Evolutionary conservation across 1,140 invertebrate species (phyloP).

Genomic region (Philotrypesis tridentata): DNA sequence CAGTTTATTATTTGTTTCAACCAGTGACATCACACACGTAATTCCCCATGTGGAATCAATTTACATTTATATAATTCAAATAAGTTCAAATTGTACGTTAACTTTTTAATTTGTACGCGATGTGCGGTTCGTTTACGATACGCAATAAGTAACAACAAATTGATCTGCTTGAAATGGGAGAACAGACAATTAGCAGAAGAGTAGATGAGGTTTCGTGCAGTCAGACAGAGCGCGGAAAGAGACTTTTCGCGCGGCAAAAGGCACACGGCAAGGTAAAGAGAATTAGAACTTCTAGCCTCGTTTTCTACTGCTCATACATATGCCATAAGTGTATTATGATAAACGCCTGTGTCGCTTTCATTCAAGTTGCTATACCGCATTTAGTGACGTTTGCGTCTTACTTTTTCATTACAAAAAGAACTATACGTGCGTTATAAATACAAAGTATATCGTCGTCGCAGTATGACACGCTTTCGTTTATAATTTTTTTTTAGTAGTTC

Average conservation of each 20-base stretch:
- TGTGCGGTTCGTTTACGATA: too few relatives aligned
- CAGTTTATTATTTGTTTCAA: too few relatives aligned
- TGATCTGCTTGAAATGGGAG: not conserved
- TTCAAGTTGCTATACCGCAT: not conserved
- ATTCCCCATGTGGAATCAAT: too few relatives aligned
- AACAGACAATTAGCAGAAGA: not conserved
- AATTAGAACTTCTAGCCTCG: conserved; percentile 17
- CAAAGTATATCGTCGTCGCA: not conserved
- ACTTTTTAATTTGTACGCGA: too few relatives aligned
- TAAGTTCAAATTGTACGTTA: too few relatives aligned
- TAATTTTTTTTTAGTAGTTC: not conserved
- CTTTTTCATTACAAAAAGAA: not conserved
- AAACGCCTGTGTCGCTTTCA: not conserved
- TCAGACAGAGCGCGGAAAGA: not conserved
- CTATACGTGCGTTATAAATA: not conserved
- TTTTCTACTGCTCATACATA: not conserved
- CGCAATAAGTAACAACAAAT: not conserved
- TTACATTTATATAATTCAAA: too few relatives aligned
- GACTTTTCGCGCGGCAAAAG: conserved; percentile 12
- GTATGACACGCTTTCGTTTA: not conserved
- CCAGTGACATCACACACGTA: too few relatives aligned
- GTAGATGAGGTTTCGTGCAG: not conserved
- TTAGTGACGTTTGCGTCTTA: not conserved
- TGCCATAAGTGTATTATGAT: not conserved
- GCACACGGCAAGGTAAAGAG: conserved; percentile 25